Evolutionary conservation across 2,113 vertebrate species (phyloP).

Genomic region (Sinocyclocheilus grahami): DNA sequence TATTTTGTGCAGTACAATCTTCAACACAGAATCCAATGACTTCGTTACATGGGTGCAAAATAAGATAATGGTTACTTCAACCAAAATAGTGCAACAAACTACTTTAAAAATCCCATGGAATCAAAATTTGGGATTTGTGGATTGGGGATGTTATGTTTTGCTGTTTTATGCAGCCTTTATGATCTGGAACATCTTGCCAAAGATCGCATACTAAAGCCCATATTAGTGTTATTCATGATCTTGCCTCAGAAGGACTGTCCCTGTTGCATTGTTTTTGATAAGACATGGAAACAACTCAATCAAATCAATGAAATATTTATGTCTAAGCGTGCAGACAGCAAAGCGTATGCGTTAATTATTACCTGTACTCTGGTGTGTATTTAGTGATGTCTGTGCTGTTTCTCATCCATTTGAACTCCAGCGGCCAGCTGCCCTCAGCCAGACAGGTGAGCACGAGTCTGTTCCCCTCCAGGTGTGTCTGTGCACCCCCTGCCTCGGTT

Average conservation of each 20-base stretch:
- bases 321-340: not conserved
- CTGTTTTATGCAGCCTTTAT: not conserved
- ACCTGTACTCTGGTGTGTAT: conserved; percentile 86
- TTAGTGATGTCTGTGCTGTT: conserved; percentile 81
- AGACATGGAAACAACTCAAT: not conserved
- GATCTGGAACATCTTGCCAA: not conserved
- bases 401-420: conserved; percentile 87
- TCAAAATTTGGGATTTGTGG: not conserved
- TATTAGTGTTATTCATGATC: not conserved
- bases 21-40: not conserved
- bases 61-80: not conserved
- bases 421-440: conserved; percentile 87
- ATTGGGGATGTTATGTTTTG: not conserved
- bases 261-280: not conserved
- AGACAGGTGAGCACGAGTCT: conserved; percentile 86
- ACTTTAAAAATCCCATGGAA: not conserved
- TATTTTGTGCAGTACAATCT: conserved; percentile 11
- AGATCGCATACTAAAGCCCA: not conserved
- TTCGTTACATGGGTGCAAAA: not conserved
- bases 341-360: not conserved
- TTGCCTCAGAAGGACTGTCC: conserved; percentile 6
- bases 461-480: conserved; percentile 85
- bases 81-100: not conserved
- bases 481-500: conserved; percentile 81
- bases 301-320: not conserved